Percentiles rank a stretch among this genome's conserved stretches.
phyloP scores from a whole-genome alignment of 2,888 invertebrate genomes.

The Scaptomyza reducta region DNA sequence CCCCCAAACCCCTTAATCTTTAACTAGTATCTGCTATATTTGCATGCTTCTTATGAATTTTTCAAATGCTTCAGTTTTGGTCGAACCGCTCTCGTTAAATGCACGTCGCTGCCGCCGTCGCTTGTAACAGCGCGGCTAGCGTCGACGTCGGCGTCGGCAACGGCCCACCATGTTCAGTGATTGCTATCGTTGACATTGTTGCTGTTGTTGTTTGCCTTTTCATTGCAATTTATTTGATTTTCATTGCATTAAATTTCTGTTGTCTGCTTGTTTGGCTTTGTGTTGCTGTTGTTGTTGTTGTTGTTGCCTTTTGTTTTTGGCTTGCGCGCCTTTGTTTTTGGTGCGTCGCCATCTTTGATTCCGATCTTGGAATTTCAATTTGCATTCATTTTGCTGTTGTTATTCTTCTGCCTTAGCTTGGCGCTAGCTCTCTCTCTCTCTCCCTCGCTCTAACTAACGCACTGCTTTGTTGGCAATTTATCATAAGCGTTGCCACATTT shows the following conservation, averaged over 20 bases:
- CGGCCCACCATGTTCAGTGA: slow-evolving; percentile 71
- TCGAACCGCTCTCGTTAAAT: slow-evolving; percentile 51
- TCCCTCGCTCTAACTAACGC: slow-evolving; percentile 38
- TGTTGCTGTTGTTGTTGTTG: slow-evolving; percentile 45
- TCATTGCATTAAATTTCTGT: slow-evolving; percentile 75
- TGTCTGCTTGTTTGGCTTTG: slow-evolving; percentile 41
- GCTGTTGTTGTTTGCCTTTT: slow-evolving; percentile 42
- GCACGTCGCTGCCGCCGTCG: slow-evolving; percentile 11
- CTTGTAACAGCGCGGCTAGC: slow-evolving; percentile 23
- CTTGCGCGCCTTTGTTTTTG: slow-evolving; percentile 55
- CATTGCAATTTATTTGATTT: slow-evolving; percentile 77
- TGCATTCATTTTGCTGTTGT: slow-evolving; percentile 48
- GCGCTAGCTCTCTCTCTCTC: neutral
- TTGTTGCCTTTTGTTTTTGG: slow-evolving; percentile 60
- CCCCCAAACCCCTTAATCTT: neutral
- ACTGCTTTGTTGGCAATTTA: slow-evolving; percentile 57
- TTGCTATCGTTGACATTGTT: slow-evolving; percentile 69
- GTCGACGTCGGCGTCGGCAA: slow-evolving; percentile 30
- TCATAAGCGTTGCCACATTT: slow-evolving; percentile 57
- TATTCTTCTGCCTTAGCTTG: slow-evolving; percentile 9
- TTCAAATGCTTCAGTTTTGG: slow-evolving; percentile 70
- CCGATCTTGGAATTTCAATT: slow-evolving; percentile 76
- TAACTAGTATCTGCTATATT: slow-evolving; percentile 41
- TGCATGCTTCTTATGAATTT: slow-evolving; percentile 72
- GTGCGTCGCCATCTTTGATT: slow-evolving; percentile 60